These are phyloP conservation scores for Carollia perspicillata DNA, from an alignment of 2,113 vertebrate species.

Conservation along the genomic window DNA sequence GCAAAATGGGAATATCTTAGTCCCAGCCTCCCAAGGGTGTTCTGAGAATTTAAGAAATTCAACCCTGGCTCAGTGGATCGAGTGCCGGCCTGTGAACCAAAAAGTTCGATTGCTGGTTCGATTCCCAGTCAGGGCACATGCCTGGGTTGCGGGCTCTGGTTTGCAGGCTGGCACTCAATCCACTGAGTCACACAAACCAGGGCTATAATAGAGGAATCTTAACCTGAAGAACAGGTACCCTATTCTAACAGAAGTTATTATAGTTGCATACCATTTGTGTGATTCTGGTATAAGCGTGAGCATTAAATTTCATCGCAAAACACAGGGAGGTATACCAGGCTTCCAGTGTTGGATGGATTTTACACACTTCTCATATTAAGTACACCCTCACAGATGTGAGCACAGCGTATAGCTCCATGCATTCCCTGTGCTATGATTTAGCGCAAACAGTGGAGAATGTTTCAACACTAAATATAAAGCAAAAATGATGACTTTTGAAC, in stretches of 20 bases:
- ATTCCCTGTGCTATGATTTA: background rate
- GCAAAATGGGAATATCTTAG: no score
- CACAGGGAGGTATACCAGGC: background rate
- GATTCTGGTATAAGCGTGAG: background rate
- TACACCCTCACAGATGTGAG: background rate
- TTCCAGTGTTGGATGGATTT: background rate
- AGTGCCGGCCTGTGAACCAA: no score
- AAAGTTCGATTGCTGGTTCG: no score
- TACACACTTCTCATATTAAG: background rate
- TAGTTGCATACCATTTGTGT: background rate
- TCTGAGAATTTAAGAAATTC: no score
- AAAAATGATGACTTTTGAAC: background rate
- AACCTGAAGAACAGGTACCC: background rate
- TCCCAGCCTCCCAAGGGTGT: no score
- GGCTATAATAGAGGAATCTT: slow-evolving; percentile 1
- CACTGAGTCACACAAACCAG: no score
- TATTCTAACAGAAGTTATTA: slow-evolving; percentile 6
- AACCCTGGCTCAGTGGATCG: no score
- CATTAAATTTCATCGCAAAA: background rate
- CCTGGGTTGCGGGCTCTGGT: no score
- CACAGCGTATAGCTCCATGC: background rate
- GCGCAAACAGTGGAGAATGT: background rate
- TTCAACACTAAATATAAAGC: background rate
- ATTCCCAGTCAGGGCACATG: no score
- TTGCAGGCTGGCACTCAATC: no score